Percentiles rank a stretch among this genome's conserved stretches.
Evolutionary conservation across 2,797 vertebrate genomes (phyloP).

Genomic region (Cheracebus regulus): DNA sequence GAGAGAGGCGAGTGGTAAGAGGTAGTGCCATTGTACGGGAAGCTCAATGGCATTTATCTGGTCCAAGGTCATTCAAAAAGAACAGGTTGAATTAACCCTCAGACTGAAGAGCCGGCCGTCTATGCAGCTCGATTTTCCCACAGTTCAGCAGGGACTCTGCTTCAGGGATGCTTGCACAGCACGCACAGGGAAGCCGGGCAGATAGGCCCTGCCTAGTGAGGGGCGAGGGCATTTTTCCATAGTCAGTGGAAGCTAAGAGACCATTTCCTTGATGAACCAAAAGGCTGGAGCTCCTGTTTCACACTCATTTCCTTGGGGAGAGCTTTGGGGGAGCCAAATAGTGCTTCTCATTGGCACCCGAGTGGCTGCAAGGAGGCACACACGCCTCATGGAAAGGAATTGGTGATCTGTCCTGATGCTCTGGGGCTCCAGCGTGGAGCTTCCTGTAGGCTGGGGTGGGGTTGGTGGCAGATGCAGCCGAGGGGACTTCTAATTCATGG

Average conservation of each 20-base stretch:
- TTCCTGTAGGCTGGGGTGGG: neutral
- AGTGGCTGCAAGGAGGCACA: neutral
- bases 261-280: neutral
- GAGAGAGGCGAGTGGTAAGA: neutral
- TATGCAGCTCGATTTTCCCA: neutral
- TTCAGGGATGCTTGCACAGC: neutral
- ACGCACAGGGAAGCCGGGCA: neutral
- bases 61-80: neutral
- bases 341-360: neutral
- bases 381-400: neutral
- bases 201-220: neutral
- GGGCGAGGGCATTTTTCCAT: neutral
- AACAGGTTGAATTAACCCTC: neutral
- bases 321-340: neutral
- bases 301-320: neutral
- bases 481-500: neutral
- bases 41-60: neutral
- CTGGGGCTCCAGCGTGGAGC: neutral
- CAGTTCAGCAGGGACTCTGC: neutral
- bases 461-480: neutral
- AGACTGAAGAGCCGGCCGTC: fast-evolving
- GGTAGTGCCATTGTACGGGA: neutral
- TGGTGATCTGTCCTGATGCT: neutral
- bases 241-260: neutral
- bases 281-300: neutral